phyloP scores from a whole-genome alignment of 1,140 invertebrate genomes.

The Aphaenogaster rudis region DNA sequence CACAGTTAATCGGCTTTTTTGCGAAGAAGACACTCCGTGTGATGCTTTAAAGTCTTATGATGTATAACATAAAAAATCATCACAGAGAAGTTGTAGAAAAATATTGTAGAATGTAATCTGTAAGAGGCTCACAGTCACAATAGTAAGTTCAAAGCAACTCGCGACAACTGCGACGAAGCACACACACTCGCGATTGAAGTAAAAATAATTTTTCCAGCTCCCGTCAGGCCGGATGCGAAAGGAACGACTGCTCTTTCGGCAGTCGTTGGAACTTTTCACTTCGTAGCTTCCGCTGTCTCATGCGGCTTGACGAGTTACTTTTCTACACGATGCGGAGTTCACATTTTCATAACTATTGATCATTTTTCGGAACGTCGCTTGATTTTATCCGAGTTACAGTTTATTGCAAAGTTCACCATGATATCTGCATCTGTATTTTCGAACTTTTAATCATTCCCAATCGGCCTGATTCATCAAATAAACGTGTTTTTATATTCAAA shows the following conservation, averaged over 20 bases:
- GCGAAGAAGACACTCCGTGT: neutral
- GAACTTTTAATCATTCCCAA: neutral
- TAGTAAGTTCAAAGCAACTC: neutral
- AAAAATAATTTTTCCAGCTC: constrained; percentile 72
- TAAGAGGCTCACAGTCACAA: constrained; percentile 3
- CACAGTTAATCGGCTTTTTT: neutral
- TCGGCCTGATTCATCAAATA: neutral
- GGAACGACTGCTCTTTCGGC: neutral
- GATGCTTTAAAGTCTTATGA: too few relatives aligned
- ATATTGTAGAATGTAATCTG: neutral
- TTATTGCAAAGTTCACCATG: neutral
- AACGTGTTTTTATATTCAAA: neutral
- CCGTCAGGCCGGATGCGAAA: constrained; percentile 58
- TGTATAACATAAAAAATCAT: neutral
- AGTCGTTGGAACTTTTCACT: constrained; percentile 43
- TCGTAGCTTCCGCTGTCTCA: constrained; percentile 15
- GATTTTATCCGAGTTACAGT: constrained; percentile 25
- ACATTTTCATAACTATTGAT: constrained; percentile 58
- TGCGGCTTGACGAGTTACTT: constrained; percentile 41
- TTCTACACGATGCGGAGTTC: constrained; percentile 15
- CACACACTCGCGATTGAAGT: constrained; percentile 50
- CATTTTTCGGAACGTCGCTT: neutral
- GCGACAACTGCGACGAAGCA: constrained; percentile 21
- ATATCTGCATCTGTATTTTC: neutral
- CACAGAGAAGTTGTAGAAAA: neutral